Conservation (phyloP, 2,113 vertebrate genomes). For the Carassius gibelio region DNA sequence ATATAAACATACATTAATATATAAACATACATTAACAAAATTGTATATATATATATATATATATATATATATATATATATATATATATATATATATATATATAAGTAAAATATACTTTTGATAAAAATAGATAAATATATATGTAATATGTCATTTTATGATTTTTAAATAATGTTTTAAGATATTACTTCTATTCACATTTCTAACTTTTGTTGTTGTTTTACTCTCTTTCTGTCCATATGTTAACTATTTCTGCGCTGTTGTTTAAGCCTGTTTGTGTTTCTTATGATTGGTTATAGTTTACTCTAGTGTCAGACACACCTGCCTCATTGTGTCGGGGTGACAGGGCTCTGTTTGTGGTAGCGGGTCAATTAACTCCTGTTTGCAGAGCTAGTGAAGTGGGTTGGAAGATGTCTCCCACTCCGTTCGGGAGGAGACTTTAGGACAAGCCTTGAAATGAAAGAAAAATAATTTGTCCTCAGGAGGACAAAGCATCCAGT, state of each 20-base stretch:
- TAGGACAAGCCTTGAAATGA: conserved; percentile 50
- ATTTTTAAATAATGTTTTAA: too few relatives aligned
- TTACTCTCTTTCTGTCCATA: not conserved
- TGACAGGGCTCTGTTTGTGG: conserved; percentile 4
- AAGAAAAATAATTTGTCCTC: conserved; percentile 55
- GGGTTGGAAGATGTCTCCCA: conserved; percentile 50
- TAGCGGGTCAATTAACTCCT: conserved; percentile 49
- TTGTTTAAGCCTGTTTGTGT: conserved; percentile 4
- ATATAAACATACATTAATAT: too few relatives aligned
- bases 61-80: too few relatives aligned
- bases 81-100: too few relatives aligned
- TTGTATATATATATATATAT: too few relatives aligned
- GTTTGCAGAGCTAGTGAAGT: conserved; percentile 50
- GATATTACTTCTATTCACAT: too few relatives aligned
- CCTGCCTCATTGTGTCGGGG: not conserved
- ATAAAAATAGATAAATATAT: too few relatives aligned
- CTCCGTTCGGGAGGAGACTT: conserved; percentile 34
- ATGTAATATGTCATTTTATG: too few relatives aligned
- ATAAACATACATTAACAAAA: too few relatives aligned
- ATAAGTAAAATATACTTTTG: too few relatives aligned
- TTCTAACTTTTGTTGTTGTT: not conserved
- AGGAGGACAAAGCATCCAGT: conserved; percentile 46
- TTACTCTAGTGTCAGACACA: conserved; percentile 9
- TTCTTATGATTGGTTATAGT: conserved; percentile 37
- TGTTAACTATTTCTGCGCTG: not conserved